These are phyloP conservation scores for Ceratosolen solmsi DNA, from an alignment of 1,140 invertebrate species.

Conservation along the genomic window DNA sequence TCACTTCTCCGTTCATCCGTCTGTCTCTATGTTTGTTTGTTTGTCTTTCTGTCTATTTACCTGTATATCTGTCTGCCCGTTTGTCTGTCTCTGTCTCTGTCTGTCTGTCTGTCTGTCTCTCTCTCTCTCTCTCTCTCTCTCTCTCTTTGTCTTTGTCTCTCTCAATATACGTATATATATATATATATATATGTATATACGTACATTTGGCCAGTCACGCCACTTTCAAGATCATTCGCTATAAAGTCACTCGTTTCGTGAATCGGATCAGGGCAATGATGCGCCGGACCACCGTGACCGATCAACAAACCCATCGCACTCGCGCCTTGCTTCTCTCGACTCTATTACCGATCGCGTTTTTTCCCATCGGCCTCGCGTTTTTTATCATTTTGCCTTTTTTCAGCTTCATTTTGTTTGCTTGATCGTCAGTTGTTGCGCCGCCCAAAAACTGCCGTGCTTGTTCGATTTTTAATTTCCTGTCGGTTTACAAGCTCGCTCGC, in stretches of 20 bases:
- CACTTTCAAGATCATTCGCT: constrained; percentile 12
- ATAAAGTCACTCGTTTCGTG: constrained; percentile 48
- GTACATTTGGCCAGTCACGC: constrained; percentile 37
- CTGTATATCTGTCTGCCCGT: background rate
- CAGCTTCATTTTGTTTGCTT: background rate
- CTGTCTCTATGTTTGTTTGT: background rate
- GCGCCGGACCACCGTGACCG: constrained; percentile 47
- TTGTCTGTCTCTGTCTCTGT: background rate
- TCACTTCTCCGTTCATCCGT: too few species aligned
- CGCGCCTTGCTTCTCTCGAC: constrained; percentile 9
- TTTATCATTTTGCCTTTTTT: constrained; percentile 22
- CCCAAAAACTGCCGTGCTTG: background rate
- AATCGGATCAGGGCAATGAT: constrained; percentile 47
- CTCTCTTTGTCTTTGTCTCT: background rate
- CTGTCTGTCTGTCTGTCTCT: background rate
- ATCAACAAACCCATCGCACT: constrained; percentile 30
- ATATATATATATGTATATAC: background rate
- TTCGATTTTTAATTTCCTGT: constrained; percentile 46
- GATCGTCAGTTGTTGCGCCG: background rate
- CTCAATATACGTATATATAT: background rate
- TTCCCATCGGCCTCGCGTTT: constrained; percentile 29
- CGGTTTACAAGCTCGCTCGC: background rate
- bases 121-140: background rate
- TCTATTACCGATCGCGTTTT: constrained; percentile 33
- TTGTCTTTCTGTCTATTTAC: background rate